Evolutionary conservation across 2,888 invertebrate genomes (phyloP), one percentile per base, ranked within the genome.

Genomic region (Stomorhina lunata): DNA sequence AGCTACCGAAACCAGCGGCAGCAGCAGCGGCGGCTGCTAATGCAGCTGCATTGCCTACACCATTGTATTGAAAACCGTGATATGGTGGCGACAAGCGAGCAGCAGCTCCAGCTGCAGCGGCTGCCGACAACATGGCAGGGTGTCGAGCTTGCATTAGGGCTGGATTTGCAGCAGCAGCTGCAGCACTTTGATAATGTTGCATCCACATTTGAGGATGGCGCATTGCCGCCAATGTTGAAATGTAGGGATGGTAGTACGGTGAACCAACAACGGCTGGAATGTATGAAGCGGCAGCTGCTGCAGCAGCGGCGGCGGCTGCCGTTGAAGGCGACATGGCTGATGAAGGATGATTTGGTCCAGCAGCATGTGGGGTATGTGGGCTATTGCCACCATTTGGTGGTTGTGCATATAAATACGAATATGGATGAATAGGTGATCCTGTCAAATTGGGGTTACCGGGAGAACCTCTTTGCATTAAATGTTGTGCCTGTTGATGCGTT

Each of bases 171-270:
- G 87, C 78, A 22, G 92, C 90, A 72, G 92, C 90, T 6, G 87
- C 87, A 73, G 88, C 87, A 65, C 86, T 86, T 80, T 92, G 92
- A 83, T 92, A 92, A 87, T 92, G 92, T 85, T 92, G 92, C 91
- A 92, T 91, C 92, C 92, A 92, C 72, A 90, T 57, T 15, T 92
- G 92, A 85, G 92, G 91, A 25, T 88, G 89, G 75, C 92, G 89
- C 84, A 92, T 90, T 4, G 92, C 92, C 71, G 92, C 92, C 77
- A 91, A 85, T 50, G 91, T 89, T 59, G 89, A 87, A 82, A 91
- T 88, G 85, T 90, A 91, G 17, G 90, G 90, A 87, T 90, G 88
- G 81, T 90, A 90, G 50, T 90, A 88, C 68, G 91, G 86, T 10
- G 88, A 86, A 50, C 89, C 83, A n/a, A 88, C 86, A 79, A 88